phyloP scores from a whole-genome alignment of 1,140 invertebrate species.

The Rhopalosiphum padi region DNA sequence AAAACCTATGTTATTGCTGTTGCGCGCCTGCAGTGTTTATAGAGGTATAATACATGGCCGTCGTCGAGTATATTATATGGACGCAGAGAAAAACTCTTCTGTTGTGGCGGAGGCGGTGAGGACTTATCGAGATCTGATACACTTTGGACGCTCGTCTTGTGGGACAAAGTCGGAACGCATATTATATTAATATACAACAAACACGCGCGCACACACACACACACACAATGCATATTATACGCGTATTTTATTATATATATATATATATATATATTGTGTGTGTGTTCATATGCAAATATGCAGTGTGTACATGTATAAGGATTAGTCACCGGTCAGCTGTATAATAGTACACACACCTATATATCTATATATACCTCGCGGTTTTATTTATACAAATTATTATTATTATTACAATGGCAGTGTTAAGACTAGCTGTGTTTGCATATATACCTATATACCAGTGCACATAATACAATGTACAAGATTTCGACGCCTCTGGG shows the following conservation, averaged over 20 bases:
- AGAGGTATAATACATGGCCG: neutral
- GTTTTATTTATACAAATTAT: conserved; percentile 41
- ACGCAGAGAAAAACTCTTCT: neutral
- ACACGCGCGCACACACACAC: neutral
- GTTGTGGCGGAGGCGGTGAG: too few relatives aligned
- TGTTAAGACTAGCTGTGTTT: conserved; percentile 22
- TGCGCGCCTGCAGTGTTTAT: too few relatives aligned
- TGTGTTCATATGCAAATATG: neutral
- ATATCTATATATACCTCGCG: neutral
- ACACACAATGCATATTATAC: neutral
- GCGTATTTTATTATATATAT: neutral
- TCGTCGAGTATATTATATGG: neutral
- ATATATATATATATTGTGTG: neutral
- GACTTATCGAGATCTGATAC: conserved; percentile 32
- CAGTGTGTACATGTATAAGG: neutral
- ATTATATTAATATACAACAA: neutral
- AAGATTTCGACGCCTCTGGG: neutral
- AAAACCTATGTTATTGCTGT: too few relatives aligned
- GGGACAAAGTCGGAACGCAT: neutral
- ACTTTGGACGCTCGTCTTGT: neutral
- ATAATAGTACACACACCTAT: neutral
- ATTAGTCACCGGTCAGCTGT: neutral
- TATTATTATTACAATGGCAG: conserved; percentile 30
- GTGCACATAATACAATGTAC: neutral
- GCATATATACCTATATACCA: neutral